phyloP scores from a whole-genome alignment of 2,888 invertebrate species.

The Scaptomyza flava region DNA sequence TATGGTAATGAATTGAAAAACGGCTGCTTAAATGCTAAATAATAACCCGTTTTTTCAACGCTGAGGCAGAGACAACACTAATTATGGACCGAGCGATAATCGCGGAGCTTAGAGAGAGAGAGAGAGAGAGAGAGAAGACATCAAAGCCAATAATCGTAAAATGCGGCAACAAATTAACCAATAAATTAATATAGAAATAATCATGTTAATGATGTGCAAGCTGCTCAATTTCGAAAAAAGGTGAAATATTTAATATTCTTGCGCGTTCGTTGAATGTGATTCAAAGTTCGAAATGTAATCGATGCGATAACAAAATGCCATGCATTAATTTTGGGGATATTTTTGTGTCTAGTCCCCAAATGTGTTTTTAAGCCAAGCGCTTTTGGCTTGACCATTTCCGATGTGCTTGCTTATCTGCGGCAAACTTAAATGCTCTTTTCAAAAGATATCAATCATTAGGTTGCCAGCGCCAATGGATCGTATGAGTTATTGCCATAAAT shows the following conservation, averaged over 20 bases:
- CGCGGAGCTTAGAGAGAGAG: no score
- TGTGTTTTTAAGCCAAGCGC: constrained; percentile 63
- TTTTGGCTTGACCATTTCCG: constrained; percentile 63
- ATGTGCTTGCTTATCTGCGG: constrained; percentile 51
- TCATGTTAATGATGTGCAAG: constrained; percentile 70
- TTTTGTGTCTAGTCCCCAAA: constrained; percentile 22
- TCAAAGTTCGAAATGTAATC: constrained; percentile 9
- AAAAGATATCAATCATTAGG: constrained; percentile 71
- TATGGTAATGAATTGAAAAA: constrained; percentile 77
- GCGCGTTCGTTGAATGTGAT: no score
- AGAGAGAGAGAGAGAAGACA: constrained; percentile 27
- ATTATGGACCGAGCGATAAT: constrained; percentile 72
- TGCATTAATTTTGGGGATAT: constrained; percentile 9
- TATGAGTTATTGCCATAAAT: constrained; percentile 71
- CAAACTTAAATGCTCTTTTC: constrained; percentile 61
- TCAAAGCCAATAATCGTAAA: constrained; percentile 75
- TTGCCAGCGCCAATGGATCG: constrained; percentile 31
- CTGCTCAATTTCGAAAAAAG: constrained; percentile 23
- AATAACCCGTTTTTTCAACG: constrained; percentile 68
- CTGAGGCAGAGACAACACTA: constrained; percentile 28
- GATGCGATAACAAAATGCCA: constrained; percentile 29
- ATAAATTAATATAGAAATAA: constrained; percentile 78
- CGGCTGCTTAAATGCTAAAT: constrained; percentile 72
- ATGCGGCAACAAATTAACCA: constrained; percentile 76
- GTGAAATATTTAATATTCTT: no score